phyloP scores from a whole-genome alignment of 1,140 invertebrate species.

The Drosophila sturtevanti region DNA sequence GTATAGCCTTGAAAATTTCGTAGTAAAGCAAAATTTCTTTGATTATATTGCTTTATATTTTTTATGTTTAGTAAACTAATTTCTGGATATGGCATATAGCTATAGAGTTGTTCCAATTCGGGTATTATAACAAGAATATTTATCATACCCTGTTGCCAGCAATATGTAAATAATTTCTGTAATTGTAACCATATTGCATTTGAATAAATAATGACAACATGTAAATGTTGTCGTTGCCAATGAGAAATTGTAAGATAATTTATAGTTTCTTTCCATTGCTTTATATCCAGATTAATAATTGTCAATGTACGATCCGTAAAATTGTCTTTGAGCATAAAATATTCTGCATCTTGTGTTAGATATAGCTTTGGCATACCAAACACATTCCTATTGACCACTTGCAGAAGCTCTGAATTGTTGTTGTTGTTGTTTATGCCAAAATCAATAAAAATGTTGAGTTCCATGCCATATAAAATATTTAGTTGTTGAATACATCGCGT shows the following conservation, averaged over 20 bases:
- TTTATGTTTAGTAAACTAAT: conserved; percentile 14
- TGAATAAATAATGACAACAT: conserved; percentile 48
- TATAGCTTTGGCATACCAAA: conserved; percentile 19
- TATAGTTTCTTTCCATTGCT: background rate
- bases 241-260: conserved; percentile 46
- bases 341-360: background rate
- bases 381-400: background rate
- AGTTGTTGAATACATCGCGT: conserved; percentile 33
- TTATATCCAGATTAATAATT: conserved; percentile 46
- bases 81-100: conserved; percentile 48
- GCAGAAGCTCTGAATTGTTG: conserved; percentile 14
- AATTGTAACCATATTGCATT: background rate
- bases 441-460: conserved; percentile 52
- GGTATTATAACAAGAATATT: conserved; percentile 38
- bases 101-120: conserved; percentile 15
- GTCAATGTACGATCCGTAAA: conserved; percentile 48
- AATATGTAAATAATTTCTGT: conserved; percentile 30
- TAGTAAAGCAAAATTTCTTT: background rate
- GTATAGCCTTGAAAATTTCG: conserved; percentile 47
- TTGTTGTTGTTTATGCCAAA: conserved; percentile 23
- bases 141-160: conserved; percentile 52
- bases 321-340: conserved; percentile 3
- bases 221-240: conserved; percentile 54
- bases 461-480: conserved; percentile 36
- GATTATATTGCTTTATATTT: conserved; percentile 27